These are phyloP conservation scores for Monopis laevigella DNA, from an alignment of 2,888 invertebrate species.

Conservation along the genomic window DNA sequence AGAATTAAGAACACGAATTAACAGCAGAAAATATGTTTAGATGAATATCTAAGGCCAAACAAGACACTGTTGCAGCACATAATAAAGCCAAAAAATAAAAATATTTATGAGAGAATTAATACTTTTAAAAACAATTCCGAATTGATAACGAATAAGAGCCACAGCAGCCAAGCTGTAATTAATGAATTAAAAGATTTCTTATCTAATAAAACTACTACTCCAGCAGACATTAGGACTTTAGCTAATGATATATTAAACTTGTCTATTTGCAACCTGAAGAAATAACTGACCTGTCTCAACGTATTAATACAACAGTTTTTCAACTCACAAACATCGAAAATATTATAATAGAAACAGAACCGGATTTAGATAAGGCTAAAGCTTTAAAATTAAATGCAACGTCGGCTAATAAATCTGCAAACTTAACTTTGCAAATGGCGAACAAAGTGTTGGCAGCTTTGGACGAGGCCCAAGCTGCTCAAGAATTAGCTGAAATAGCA, in stretches of 20 bases:
- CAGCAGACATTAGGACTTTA: slow-evolving; percentile 73
- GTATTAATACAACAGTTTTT: slow-evolving; percentile 86
- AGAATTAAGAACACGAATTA: slow-evolving; percentile 83
- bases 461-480: slow-evolving; percentile 82
- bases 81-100: slow-evolving; percentile 75
- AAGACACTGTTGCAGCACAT: slow-evolving; percentile 77
- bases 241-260: slow-evolving; percentile 78
- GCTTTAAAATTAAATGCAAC: slow-evolving; percentile 76
- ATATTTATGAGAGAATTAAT: slow-evolving; percentile 73
- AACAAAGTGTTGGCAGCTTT: slow-evolving; percentile 81
- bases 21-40: slow-evolving; percentile 83
- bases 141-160: slow-evolving; percentile 70
- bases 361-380: slow-evolving; percentile 81
- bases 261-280: slow-evolving; percentile 89
- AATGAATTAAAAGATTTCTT: slow-evolving; percentile 75
- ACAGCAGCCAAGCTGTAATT: slow-evolving; percentile 70
- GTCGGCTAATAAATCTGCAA: slow-evolving; percentile 74
- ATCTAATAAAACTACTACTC: slow-evolving; percentile 72
- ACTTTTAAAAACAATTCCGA: slow-evolving; percentile 75
- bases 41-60: slow-evolving; percentile 80
- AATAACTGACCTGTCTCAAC: slow-evolving; percentile 82
- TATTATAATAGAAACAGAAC: slow-evolving; percentile 89
- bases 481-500: slow-evolving; percentile 82
- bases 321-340: slow-evolving; percentile 91
- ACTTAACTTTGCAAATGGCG: slow-evolving; percentile 72